Percentiles rank a stretch among this genome's conserved stretches.
Conservation (phyloP, 1,140 invertebrate species). For the Aphelenchoides fujianensis region DNA sequence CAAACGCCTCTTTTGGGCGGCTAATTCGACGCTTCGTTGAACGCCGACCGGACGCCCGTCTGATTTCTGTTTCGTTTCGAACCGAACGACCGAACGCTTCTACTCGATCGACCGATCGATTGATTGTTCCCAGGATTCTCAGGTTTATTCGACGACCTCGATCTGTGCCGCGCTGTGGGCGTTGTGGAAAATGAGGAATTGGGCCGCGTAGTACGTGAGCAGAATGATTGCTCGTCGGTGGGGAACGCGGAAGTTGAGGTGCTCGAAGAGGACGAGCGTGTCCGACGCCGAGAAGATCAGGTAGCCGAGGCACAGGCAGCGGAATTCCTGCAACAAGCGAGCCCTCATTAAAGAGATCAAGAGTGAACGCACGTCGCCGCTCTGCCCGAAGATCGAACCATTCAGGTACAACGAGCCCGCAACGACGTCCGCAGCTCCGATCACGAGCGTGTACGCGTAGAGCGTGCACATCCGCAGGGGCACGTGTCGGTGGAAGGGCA, state of each 20-base stretch:
- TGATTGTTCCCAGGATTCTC: too few species aligned
- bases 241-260: slow-evolving; percentile 8
- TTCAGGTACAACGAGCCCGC: slow-evolving; percentile 10
- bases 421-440: not conserved
- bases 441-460: not conserved
- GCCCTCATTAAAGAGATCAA: not conserved
- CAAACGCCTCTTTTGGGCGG: too few species aligned
- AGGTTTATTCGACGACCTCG: not conserved
- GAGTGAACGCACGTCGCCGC: not conserved
- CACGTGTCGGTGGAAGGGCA: not conserved
- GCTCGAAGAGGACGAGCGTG: not conserved
- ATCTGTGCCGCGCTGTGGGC: not conserved
- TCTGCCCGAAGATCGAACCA: not conserved
- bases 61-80: too few species aligned
- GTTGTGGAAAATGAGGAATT: slow-evolving; percentile 22
- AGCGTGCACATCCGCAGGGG: not conserved
- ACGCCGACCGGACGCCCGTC: too few species aligned
- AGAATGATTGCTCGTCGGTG: slow-evolving; percentile 12
- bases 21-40: too few species aligned
- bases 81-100: too few species aligned
- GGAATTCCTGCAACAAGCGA: slow-evolving; percentile 1
- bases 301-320: not conserved
- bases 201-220: slow-evolving; percentile 19
- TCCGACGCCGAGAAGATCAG: slow-evolving; percentile 15
- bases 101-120: too few species aligned